A percentile compares a stretch with the other conserved stretches of the same genome.
Conservation (phyloP, 2,797 vertebrate genomes). For the Pangasius sanitwongsei region DNA sequence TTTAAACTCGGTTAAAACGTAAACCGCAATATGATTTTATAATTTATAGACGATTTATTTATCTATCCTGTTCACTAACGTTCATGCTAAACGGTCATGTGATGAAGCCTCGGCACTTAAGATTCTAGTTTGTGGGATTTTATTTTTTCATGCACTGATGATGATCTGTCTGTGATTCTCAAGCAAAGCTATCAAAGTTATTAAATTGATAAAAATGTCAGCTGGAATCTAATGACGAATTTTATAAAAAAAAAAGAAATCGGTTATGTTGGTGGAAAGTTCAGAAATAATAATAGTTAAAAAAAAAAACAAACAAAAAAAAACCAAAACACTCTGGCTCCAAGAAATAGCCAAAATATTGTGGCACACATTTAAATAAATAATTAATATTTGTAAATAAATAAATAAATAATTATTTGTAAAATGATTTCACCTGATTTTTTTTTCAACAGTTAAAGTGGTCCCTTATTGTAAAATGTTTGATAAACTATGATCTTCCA, state of each 20-base stretch:
- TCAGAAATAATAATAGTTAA: not conserved
- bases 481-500: not conserved
- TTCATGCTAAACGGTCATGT: not conserved
- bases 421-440: not conserved
- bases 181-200: not conserved
- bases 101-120: not conserved
- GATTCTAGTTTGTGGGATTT: not conserved
- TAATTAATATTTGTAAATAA: too few relatives aligned
- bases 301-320: too few relatives aligned
- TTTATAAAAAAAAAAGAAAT: not conserved
- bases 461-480: not conserved
- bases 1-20: not conserved
- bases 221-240: not conserved
- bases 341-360: too few relatives aligned
- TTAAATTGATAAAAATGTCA: not conserved
- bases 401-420: too few relatives aligned
- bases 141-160: too few relatives aligned
- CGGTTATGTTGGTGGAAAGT: not conserved
- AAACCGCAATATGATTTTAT: not conserved
- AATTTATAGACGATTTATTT: not conserved
- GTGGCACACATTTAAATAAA: too few relatives aligned
- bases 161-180: too few relatives aligned
- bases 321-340: too few relatives aligned
- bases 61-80: not conserved
- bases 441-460: not conserved